These are phyloP conservation scores for Theristicus caerulescens DNA, from an alignment of 2,113 vertebrate species.

Conservation along the genomic window DNA sequence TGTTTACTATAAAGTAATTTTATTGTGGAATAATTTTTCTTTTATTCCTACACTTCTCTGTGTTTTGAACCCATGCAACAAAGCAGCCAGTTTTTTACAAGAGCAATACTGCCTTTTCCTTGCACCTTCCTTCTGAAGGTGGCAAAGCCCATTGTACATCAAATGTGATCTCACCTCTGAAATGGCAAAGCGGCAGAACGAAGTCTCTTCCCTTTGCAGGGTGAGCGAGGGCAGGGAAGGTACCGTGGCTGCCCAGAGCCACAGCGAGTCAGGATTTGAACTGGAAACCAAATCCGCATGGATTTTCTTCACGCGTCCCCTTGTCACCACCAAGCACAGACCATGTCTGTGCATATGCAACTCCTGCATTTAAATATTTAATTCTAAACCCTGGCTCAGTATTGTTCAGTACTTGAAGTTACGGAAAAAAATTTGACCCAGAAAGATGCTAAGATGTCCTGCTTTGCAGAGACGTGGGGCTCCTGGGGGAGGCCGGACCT, in stretches of 20 bases:
- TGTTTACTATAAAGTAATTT: constrained; percentile 5
- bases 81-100: neutral
- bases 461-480: neutral
- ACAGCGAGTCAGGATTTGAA: neutral
- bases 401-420: neutral
- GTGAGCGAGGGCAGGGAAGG: neutral
- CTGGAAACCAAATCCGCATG: neutral
- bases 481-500: neutral
- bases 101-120: neutral
- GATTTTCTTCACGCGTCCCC: neutral
- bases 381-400: neutral
- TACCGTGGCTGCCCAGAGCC: neutral
- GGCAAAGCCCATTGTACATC: neutral
- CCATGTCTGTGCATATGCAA: neutral
- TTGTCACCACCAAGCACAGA: neutral
- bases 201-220: neutral
- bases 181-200: accelerated
- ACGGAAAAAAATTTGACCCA: neutral
- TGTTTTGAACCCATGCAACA: constrained; percentile 9
- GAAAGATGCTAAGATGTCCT: neutral
- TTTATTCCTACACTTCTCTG: neutral
- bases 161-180: neutral
- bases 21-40: neutral
- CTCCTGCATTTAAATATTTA: neutral
- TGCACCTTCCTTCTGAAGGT: neutral